Evolutionary conservation across 2,797 vertebrate species (phyloP), one percentile per base, ranked within the genome.

Genomic region (Gymnothorax javanicus): DNA sequence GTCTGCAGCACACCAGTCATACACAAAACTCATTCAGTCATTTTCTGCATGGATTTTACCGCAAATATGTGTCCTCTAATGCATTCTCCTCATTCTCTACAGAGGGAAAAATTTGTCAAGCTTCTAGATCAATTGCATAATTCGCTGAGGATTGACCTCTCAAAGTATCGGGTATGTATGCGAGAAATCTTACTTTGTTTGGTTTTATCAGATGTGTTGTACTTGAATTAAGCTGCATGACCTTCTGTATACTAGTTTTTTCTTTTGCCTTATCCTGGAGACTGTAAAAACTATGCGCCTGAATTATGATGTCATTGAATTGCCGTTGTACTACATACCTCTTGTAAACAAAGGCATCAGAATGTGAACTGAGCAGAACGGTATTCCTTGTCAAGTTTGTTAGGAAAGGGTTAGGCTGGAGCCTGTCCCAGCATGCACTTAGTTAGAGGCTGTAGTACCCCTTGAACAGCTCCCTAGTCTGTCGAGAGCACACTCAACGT

Each of bases 71-170:
- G 50, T 84, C 56, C 59, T 0, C 33, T 87, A 56, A 59, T 69
- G 33, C 87, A 17, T 88, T 13, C 82, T 95, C 86, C 91, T 93
- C 90, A 85, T 90, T 93, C 93, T 94, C 69, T 87, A 91, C 95
- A 99, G 98, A 98, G 98, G 88, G 98, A 99, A 93, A 99, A 98
- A 92, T 99, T 99, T 93, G 98, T 99, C 90, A 99, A 98, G 93
- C 96, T 99, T 43, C 92, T 99, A 94, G 98, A 99, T 93, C 98
- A 99, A 87, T 93, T 99, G 90, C 98, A 99, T 92, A 99, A 99
- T 93, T 99, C 98, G 20, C 93, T 99, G 92, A 96, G 98, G 95
- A 99, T 99, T 58, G 98, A 99, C 92, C 96, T 99, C 57, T 99
- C 98, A 50, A 99, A 99, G 91, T 99, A 99, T 87, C 97, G 98